Evolutionary conservation across 2,797 vertebrate species (phyloP).

Genomic region (Artibeus lituratus): DNA sequence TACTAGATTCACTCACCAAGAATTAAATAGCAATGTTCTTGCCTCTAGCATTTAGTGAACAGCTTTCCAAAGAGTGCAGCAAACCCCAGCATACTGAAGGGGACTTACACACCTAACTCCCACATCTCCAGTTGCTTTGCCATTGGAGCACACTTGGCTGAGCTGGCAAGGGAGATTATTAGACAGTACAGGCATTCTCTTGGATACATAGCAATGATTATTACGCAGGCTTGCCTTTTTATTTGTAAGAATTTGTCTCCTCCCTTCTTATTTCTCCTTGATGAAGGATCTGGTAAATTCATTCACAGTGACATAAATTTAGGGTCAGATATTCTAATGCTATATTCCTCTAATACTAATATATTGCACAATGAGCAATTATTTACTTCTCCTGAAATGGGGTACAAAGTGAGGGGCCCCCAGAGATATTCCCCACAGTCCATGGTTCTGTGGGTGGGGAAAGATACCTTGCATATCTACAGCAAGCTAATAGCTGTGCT

Average conservation of each 20-base stretch:
- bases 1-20: not conserved
- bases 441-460: too few species aligned
- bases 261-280: not conserved
- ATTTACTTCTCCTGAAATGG: not conserved
- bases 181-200: not conserved
- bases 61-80: not conserved
- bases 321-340: not conserved
- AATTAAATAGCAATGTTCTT: not conserved
- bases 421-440: too few species aligned
- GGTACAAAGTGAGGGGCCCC: too few species aligned
- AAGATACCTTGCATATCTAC: too few species aligned
- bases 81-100: not conserved
- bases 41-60: not conserved
- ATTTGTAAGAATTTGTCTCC: not conserved
- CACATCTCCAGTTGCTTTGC: not conserved
- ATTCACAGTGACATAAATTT: not conserved
- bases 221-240: not conserved
- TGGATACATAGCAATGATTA: not conserved
- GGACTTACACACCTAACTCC: not conserved
- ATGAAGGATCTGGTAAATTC: not conserved
- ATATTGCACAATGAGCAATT: not conserved
- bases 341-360: not conserved
- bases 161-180: not conserved
- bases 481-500: too few species aligned
- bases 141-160: not conserved